These are phyloP conservation scores for Lithosia quadra DNA, from an alignment of 2,888 invertebrate species.

Conservation along the genomic window DNA sequence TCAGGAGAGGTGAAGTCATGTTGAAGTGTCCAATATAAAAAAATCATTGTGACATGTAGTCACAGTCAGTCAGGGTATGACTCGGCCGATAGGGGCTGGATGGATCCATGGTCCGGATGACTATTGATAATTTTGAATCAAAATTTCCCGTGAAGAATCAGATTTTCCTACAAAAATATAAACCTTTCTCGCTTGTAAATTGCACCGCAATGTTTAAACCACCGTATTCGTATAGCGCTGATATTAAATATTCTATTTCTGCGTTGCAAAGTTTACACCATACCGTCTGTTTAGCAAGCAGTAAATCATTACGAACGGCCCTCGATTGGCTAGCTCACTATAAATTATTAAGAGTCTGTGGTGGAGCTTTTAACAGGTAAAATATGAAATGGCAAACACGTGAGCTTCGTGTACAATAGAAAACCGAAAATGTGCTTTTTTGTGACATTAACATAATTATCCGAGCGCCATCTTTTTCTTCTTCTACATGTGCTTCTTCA, in stretches of 20 bases:
- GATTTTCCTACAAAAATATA: background rate
- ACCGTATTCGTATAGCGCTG: conserved; percentile 19
- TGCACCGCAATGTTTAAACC: conserved; percentile 14
- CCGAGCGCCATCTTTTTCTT: too few relatives aligned
- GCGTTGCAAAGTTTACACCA: conserved; percentile 57
- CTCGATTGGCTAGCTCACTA: conserved; percentile 33
- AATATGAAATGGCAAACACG: conserved; percentile 32
- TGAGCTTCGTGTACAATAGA: background rate
- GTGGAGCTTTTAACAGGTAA: conserved; percentile 24
- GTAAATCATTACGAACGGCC: conserved; percentile 62
- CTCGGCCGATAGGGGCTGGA: too few relatives aligned
- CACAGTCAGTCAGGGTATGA: too few relatives aligned
- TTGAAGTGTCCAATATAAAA: too few relatives aligned
- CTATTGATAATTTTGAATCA: too few relatives aligned
- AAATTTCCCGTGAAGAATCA: background rate
- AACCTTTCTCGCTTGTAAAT: background rate
- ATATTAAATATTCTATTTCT: conserved; percentile 59
- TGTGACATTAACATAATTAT: too few relatives aligned
- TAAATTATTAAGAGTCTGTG: conserved; percentile 29
- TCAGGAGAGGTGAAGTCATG: too few relatives aligned
- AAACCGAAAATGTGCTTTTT: background rate
- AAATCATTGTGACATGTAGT: too few relatives aligned
- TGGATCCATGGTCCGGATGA: too few relatives aligned
- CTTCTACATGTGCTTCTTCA: too few relatives aligned
- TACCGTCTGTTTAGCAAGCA: conserved; percentile 56